Base-by-base conservation (phyloP, 2,113 vertebrate species). In the Noturus placidus region DNA sequence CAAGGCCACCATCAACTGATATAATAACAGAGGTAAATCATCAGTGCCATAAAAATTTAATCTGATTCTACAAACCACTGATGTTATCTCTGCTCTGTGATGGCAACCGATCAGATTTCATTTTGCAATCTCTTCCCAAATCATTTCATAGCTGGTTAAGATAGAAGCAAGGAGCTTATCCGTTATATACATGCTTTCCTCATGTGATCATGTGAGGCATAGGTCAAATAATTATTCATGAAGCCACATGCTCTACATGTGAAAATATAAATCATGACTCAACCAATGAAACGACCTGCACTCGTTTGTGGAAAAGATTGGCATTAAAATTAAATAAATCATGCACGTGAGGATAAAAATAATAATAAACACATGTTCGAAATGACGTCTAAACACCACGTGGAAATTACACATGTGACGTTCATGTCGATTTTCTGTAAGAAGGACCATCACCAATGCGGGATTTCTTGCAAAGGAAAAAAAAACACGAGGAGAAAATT, bases 51-150 rank as follows among this genome's bases (percentile, higher is more conserved):
- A 88, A 54, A 82, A 76, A 76, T 72, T 7, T 82, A 83, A 90
- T 86, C 83, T 82, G 42, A 27, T 27, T 78, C 27, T 56, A 83
- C 52, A 76, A 72, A 85, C 79, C 88, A n/a, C 65, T 42, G 56
- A 69, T 90, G 88, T 89, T 81, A 87, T 87, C 82, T 54, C 85
- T 56, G 42, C 30, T 91, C 69, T 69, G 25, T 83, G 78, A 65
- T 86, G 70, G 86, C 46, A 86, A 82, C 70, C 79, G 89, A 87
- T 92, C 88, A 89, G 90, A 92, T 94, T 91, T 93, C 87, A 92
- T 93, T 92, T 91, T 83, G 76, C 82, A 59, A 76, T 35, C 86
- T 87, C 85, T 59, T 70, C 56, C 52, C 84, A 88, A 57, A 92
- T 92, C 86, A 17, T 84, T 83, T 90, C 13, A 54, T 90, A 90